A percentile compares a stretch with the other conserved stretches of the same genome.
These are phyloP conservation scores for Anas flavirostris DNA, from an alignment of 2,797 vertebrate genomes.

Conservation along the genomic window DNA sequence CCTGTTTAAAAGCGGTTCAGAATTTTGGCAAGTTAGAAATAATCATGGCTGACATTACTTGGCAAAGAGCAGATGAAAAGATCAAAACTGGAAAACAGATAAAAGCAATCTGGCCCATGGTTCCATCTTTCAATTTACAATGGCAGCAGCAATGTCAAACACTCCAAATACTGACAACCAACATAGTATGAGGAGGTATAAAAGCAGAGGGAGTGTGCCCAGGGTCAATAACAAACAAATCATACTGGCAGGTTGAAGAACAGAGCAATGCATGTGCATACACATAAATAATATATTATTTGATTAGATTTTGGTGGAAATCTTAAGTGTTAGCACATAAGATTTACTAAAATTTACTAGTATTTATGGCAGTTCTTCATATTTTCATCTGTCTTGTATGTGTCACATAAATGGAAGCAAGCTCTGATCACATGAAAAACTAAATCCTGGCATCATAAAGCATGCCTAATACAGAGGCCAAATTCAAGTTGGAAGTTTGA, in stretches of 20 bases:
- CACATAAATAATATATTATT: not conserved
- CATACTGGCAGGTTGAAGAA: not conserved
- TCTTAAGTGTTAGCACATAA: not conserved
- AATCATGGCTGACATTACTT: constrained; percentile 64
- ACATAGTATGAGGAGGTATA: not conserved
- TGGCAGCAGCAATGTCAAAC: constrained; percentile 59
- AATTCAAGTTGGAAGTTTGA: not conserved
- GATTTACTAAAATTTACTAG: not conserved
- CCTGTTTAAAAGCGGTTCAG: constrained; percentile 67
- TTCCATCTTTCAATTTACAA: constrained; percentile 63
- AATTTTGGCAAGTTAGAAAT: constrained; percentile 72
- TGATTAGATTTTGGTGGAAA: not conserved
- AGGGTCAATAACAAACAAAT: not conserved
- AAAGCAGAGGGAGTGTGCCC: not conserved
- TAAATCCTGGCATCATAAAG: not conserved
- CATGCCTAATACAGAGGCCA: not conserved
- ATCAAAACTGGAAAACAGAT: constrained; percentile 68
- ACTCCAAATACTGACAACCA: constrained; percentile 9
- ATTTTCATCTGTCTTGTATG: not conserved
- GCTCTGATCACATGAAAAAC: not conserved
- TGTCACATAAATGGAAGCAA: not conserved
- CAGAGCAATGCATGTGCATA: not conserved
- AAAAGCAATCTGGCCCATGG: constrained; percentile 40
- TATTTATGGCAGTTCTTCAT: not conserved
- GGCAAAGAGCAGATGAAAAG: constrained; percentile 63